Base-by-base conservation (phyloP, 2,797 vertebrate species). In the Antennarius maculatus region DNA sequence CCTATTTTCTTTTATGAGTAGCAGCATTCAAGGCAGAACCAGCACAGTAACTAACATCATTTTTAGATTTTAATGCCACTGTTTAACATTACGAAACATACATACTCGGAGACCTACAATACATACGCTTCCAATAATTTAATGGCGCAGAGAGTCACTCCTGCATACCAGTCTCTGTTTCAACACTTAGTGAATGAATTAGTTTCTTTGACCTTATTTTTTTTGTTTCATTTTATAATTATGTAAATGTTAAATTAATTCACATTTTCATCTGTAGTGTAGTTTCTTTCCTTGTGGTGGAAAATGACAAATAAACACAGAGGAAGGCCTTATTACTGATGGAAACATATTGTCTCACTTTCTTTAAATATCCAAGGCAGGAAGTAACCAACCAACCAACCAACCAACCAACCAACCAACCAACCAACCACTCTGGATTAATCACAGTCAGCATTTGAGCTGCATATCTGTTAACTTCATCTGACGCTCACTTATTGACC, bases 51-150 rank as follows among this genome's bases (percentile, higher is more conserved):
- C 50, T 28, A 9, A 18, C 23, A 5, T 47, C 18, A 58, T 53
- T 66, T 60, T 52, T 37, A 59, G 29, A 54, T 58, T 48, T 53
- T 17, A 71, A 56, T 54, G 37, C 15, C n/a, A 12, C 47, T 42
- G 66, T 47, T 65, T 43, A 71, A 58, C 45, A 58, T 56, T 56
- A 66, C 1, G 46, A 51, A 51, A 73, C 4, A 5, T 8, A 55
- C 18, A 69, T 64, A 51, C 59, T 50, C 71, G 58, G 72, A 62
- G 43, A 46, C 27, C 45, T 48, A 52, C 5, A 45, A 59, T 34
- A 79, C 57, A 48, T 43, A 60, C 66, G 48, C 41, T 29, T 65
- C 15, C n/a, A 52, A 28, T 69, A 58, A 71, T 62, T 63, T 54
- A 66, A 69, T 58, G 46, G 3, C 47, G 55, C 34, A 43, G 41